Conservation (phyloP, 2,797 vertebrate species). For the Craterocephalus amniculus region DNA sequence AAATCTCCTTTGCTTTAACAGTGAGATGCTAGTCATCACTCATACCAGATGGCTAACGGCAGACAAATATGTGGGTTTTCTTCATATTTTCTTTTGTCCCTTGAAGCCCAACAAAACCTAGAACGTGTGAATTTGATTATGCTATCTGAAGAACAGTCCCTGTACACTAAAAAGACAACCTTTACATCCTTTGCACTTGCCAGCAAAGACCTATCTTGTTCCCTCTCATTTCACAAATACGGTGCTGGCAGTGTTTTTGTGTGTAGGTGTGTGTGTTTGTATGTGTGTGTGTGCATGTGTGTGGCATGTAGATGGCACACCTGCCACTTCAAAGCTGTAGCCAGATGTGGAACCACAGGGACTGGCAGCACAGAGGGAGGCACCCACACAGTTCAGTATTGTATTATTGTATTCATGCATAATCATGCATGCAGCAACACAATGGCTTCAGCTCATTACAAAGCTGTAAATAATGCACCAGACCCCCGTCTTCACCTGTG, state of each 20-base stretch:
- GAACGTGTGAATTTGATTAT: conserved; percentile 59
- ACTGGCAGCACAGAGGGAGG: conserved; percentile 65
- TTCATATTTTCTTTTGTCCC: conserved; percentile 45
- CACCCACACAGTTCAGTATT: conserved; percentile 51
- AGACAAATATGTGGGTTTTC: conserved; percentile 44
- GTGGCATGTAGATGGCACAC: conserved; percentile 63
- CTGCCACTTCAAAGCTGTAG: conserved; percentile 74
- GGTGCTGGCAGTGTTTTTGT: conserved; percentile 8
- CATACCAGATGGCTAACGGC: conserved; percentile 39
- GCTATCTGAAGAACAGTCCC: conserved; percentile 58
- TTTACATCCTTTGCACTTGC: conserved; percentile 48
- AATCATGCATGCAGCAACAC: conserved; percentile 62
- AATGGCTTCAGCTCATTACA: conserved; percentile 50
- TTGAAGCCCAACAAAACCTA: conserved; percentile 43
- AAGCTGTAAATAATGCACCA: conserved; percentile 29
- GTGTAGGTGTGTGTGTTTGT: conserved; percentile 29
- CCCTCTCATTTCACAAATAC: conserved; percentile 32
- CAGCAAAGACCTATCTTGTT: conserved; percentile 36
- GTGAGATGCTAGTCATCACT: conserved; percentile 33
- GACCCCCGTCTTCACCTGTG: conserved; percentile 38
- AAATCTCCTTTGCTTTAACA: conserved; percentile 37
- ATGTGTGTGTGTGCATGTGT: conserved; percentile 27
- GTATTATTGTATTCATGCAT: conserved; percentile 55
- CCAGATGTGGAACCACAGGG: conserved; percentile 65
- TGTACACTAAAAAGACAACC: conserved; percentile 56